Conservation (phyloP, 2,797 vertebrate genomes). For the Cuniculus paca region DNA sequence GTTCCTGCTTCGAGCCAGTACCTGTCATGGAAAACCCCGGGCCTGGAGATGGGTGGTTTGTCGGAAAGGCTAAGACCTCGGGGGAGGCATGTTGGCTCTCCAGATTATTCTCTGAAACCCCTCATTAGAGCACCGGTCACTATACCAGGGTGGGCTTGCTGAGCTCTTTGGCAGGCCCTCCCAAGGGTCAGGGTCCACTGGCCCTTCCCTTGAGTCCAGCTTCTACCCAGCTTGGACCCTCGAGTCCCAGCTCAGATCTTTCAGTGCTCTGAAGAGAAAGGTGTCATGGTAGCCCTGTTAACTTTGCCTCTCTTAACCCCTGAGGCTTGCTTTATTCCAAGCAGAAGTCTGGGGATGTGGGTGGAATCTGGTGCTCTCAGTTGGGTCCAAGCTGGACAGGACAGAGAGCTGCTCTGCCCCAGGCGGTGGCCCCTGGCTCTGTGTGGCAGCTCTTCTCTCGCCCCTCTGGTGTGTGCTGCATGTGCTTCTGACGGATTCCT, state of each 20-base stretch:
- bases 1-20: background rate
- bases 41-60: background rate
- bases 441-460: background rate
- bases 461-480: background rate
- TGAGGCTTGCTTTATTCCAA: background rate
- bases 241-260: background rate
- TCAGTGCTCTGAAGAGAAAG: background rate
- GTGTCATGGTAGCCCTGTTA: too few relatives aligned
- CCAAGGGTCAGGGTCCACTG: background rate
- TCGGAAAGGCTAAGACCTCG: background rate
- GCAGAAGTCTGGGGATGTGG: background rate
- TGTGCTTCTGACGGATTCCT: slow-evolving; percentile 28
- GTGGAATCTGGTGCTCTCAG: background rate
- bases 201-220: background rate
- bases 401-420: background rate
- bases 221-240: background rate
- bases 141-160: background rate
- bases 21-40: background rate
- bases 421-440: background rate
- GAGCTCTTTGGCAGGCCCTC: background rate
- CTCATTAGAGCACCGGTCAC: background rate
- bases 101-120: background rate
- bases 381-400: background rate
- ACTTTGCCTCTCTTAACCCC: background rate
- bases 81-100: accelerated